Base-by-base conservation (phyloP, 2,113 vertebrate species). In the Sciurus niger region DNA sequence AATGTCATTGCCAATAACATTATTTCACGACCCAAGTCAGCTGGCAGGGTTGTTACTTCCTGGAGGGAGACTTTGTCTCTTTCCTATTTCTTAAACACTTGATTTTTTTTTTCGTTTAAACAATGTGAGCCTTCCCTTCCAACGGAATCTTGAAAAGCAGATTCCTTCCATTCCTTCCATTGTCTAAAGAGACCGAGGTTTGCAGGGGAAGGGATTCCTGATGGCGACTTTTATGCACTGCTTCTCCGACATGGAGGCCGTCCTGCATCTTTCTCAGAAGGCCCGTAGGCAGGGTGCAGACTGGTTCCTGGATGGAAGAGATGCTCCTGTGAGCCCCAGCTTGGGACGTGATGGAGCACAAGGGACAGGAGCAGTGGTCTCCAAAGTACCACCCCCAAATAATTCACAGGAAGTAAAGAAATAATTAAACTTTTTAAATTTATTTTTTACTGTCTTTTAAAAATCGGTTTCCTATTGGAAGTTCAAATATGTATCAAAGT, bases 1-100 rank as follows among this genome's bases (percentile, higher is more conserved):
- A 86, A 11, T 90, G 87, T 94, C 90, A 73, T 84, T 85, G 98
- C 85, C 72, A 80, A 53, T 14, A 48, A 40, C n/a, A 70, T 77
- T 74, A 77, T 97, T 97, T 84, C 89, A 89, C 51, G 51, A 88
- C 70, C 51, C 3, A 43, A 93, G 60, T 24, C 65, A 90, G 67
- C 63, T 76, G 92, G 96, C 93, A 94, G 73, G 2, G 11, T 60
- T 80, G 89, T 78, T 90, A 76, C 53, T 90, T 96, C 92, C 92
- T 77, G 74, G 96, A 97, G 88, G 84, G 74, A 77, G 85, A 46
- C 32, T 93, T 84, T 91, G 40, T 86, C 84, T 85, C 82, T 90
- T 90, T 40, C 58, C 24, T 94, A 86, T 91, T 79, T 80, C 82
- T 95, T 90, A 92, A 96, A 95, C 58, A 86, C 60, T 20, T 28